A percentile compares a stretch with the other conserved stretches of the same genome.
phyloP scores from a whole-genome alignment of 2,888 invertebrate genomes.

The Calameuta pallipes region DNA sequence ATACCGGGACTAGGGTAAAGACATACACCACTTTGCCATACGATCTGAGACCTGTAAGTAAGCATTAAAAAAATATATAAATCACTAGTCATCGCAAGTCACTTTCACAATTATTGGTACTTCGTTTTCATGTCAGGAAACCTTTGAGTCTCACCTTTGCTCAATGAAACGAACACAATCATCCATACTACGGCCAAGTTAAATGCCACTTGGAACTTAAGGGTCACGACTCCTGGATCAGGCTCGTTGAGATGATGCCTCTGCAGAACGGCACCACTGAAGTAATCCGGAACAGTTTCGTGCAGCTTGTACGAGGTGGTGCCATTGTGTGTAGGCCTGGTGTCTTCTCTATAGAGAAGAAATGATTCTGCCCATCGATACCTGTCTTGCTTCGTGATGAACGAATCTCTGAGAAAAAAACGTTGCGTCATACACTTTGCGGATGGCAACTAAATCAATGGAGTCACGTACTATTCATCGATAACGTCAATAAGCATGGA shows the following conservation, averaged over 20 bases:
- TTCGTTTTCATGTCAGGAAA: background rate
- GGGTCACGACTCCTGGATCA: constrained; percentile 69
- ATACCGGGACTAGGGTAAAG: constrained; percentile 81
- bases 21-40: constrained; percentile 87
- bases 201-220: constrained; percentile 90
- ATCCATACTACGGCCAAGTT: constrained; percentile 92
- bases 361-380: constrained; percentile 87
- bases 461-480: background rate
- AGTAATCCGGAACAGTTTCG: constrained; percentile 86
- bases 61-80: constrained; percentile 3
- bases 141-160: constrained; percentile 73
- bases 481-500: background rate
- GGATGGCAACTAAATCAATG: background rate
- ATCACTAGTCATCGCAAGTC: background rate
- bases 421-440: background rate
- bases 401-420: constrained; percentile 74
- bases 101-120: background rate
- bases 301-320: constrained; percentile 72
- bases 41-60: constrained; percentile 74
- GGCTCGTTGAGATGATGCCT: constrained; percentile 67
- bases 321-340: constrained; percentile 53
- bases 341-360: constrained; percentile 76
- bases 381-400: constrained; percentile 81
- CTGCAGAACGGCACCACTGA: constrained; percentile 86
- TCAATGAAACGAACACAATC: constrained; percentile 87